Conservation (phyloP, 2,113 vertebrate genomes). For the Oryzias woworae region DNA sequence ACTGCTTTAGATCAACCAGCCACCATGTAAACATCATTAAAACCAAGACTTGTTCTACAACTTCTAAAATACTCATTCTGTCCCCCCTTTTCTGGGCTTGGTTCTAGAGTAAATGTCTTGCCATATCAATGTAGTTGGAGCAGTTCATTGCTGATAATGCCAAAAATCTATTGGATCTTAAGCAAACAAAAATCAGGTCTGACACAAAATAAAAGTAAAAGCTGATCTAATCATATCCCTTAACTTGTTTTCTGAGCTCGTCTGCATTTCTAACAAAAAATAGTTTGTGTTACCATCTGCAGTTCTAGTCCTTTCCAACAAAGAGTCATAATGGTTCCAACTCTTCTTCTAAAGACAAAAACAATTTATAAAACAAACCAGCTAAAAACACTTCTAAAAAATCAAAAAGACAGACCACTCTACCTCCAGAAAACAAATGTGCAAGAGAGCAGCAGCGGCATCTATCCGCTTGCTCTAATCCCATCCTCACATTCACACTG, state of each 20-base stretch:
- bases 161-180: conserved; percentile 6
- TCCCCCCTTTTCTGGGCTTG: background rate
- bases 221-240: conserved; percentile 2
- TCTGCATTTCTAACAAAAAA: conserved; percentile 17
- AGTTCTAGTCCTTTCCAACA: conserved; percentile 9
- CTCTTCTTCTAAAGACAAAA: conserved; percentile 1
- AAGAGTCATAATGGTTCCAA: conserved; percentile 10
- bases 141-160: conserved; percentile 9
- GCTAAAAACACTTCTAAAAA: conserved; percentile 16
- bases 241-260: background rate
- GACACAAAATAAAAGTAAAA: background rate
- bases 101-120: conserved; percentile 1
- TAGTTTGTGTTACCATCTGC: conserved; percentile 13
- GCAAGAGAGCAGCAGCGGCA: conserved; percentile 48
- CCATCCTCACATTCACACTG: conserved; percentile 44
- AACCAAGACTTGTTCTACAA: too few species aligned
- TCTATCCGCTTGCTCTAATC: conserved; percentile 56
- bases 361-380: conserved; percentile 1
- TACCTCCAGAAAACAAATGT: conserved; percentile 19
- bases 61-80: background rate
- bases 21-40: too few species aligned
- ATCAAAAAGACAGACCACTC: conserved; percentile 29
- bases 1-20: background rate
- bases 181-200: conserved; percentile 8
- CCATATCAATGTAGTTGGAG: background rate